A percentile compares a stretch with the other conserved stretches of the same genome.
Evolutionary conservation across 1,140 invertebrate species (phyloP).

Genomic region (Teleogryllus occipitalis): DNA sequence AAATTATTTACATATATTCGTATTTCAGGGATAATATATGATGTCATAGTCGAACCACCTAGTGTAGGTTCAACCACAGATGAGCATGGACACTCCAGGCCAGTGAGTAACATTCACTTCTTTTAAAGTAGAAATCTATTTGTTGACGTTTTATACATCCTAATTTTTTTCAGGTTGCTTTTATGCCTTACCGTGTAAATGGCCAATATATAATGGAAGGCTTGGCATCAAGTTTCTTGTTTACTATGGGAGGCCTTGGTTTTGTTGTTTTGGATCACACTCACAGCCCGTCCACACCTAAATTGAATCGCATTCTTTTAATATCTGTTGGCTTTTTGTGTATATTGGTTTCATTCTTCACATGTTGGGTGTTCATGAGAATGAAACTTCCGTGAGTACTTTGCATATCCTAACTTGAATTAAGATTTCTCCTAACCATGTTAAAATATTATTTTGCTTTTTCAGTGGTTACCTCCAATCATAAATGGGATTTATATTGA

Average conservation of each 20-base stretch:
- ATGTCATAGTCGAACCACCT: constrained; percentile 96
- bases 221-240: constrained; percentile 91
- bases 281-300: constrained; percentile 82
- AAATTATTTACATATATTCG: constrained; percentile 19
- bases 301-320: constrained; percentile 84
- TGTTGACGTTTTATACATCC: neutral
- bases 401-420: neutral
- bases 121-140: constrained; percentile 6
- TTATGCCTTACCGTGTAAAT: constrained; percentile 97
- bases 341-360: constrained; percentile 89
- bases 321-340: constrained; percentile 89
- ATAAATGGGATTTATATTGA: constrained; percentile 19
- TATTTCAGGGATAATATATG: constrained; percentile 88
- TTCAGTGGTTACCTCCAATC: constrained; percentile 42
- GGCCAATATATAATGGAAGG: constrained; percentile 99
- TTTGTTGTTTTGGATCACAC: constrained; percentile 95
- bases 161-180: constrained; percentile 63
- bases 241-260: constrained; percentile 89
- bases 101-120: constrained; percentile 46
- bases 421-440: neutral
- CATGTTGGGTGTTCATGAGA: constrained; percentile 97
- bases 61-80: constrained; percentile 96
- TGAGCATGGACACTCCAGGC: constrained; percentile 89
- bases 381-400: constrained; percentile 87
- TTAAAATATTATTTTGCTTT: constrained; percentile 21